Evolutionary conservation across 2,113 vertebrate genomes (phyloP), one percentile per base, ranked within the genome.

Genomic region (Varanus salvator): DNA sequence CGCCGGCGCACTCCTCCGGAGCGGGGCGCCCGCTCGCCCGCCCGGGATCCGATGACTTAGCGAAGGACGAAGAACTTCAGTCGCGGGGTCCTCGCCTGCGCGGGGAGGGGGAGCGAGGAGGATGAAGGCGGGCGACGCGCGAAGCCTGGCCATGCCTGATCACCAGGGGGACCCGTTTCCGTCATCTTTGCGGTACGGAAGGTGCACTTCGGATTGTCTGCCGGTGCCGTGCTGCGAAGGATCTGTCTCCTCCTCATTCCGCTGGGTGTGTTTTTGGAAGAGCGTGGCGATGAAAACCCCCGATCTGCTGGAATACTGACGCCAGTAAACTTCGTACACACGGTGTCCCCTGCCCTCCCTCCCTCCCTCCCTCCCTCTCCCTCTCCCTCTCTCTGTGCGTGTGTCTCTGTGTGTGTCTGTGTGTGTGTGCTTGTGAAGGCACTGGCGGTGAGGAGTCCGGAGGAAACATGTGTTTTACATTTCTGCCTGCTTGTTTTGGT

Each of bases 391-490:
- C 82, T 52, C 38, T 87, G 85, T 23, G 71, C 84, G 48, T 77
- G n/a, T 60, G 57, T 60, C 86, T 27, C 74, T 81, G 48, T 74
- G n/a, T 14, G 57, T 64, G 48, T 77, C 31, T 60, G 9, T 64
- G 23, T 80, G 77, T 27, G 77, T 82, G n/a, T 64, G 44, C 38
- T 48, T 44, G 76, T 25, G 94, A 93, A 95, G 81, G 91, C 89
- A 86, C 90, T 83, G 95, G 92, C 92, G 96, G 94, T 93, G 93
- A 92, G 38, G 76, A 78, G 94, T 25, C 90, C 94, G 80, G 92
- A 93, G 94, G 90, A 93, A 48, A 94, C 94, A 96, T 96, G 95
- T 95, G 95, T 94, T 95, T 96, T 92, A 85, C 94, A 86, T 96
- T 95, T 94, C 94, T 95, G 94, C 92, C 95, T 86, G 93, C 85